These are phyloP conservation scores for Lissonota sp. DNA, from an alignment of 2,888 invertebrate genomes.

Conservation along the genomic window DNA sequence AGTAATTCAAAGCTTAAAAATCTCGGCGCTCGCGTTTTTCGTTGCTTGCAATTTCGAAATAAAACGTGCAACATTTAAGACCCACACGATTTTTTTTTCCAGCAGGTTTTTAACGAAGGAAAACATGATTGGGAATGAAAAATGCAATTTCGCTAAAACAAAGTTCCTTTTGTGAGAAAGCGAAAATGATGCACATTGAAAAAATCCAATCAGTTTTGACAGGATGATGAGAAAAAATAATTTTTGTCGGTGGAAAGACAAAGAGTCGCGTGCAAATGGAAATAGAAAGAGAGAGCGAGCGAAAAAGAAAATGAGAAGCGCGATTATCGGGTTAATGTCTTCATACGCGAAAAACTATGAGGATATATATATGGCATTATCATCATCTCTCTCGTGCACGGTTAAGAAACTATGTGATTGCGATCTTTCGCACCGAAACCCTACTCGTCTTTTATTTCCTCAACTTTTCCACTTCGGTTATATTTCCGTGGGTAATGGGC, in stretches of 20 bases:
- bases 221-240: no score
- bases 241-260: no score
- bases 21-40: no score
- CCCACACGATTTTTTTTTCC: no score
- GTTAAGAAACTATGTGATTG: conserved; percentile 13
- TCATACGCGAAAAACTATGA: conserved; percentile 21
- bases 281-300: not conserved
- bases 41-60: no score
- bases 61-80: no score
- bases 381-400: not conserved
- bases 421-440: not conserved
- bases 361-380: not conserved
- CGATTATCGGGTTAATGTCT: conserved; percentile 51
- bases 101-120: no score
- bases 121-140: no score
- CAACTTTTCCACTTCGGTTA: conserved; percentile 59
- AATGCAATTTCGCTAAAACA: not conserved
- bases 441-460: conserved; percentile 41
- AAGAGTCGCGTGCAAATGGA: no score
- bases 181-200: no score
- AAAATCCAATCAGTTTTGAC: no score
- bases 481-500: conserved; percentile 57
- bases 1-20: not conserved
- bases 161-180: conserved; percentile 1
- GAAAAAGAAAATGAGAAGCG: not conserved